Evolutionary conservation across 2,797 vertebrate genomes (phyloP), one percentile per base, ranked within the genome.

Genomic region (Ptychadena robeensis): DNA sequence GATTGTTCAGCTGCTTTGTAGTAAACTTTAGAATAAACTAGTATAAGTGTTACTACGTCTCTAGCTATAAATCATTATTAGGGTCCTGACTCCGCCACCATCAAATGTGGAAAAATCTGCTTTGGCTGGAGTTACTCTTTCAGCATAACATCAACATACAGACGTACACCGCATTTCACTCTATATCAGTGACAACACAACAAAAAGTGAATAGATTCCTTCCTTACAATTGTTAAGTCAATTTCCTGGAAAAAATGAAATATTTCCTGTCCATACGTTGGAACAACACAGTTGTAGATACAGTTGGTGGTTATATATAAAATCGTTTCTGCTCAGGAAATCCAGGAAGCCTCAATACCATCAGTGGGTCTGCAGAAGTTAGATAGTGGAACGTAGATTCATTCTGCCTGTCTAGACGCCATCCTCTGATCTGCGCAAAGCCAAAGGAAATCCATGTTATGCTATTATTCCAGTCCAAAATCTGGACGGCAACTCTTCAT

Each of bases 241-340:
- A 59, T 37, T 57, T 68, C 76, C 65, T 59, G 44, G 44, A 64
- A 48, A 76, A 76, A 57, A 28, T 35, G 2, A 79, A 32, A 27
- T 68, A 40, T 64, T 79, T 68, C 65, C 30, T 40, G 34, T 25
- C 9, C 9, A 14, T 44, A 28, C 53, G 44, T 66, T 48, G 34
- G 32, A 35, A 66, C 27, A 78, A 66, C 65, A 67, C 64, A 78
- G 63, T 66, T 34, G 28, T 63, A 64, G 32, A 14, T 57, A 14
- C 57, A 38, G 27, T 64, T 28, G 12, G 32, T 4, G n/a, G 67
- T 65, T 79, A 68, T 53, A 78, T 68, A 79, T 69, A 78, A 34
- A 65, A 78, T 78, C 12, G 27, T 25, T 67, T 75, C 25, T 63
- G 80, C 44, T 12, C 61, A 81, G 80, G 70, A 82, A 82, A 69